Conservation (phyloP, 2,113 vertebrate genomes). For the Tragelaphus imberbis region DNA sequence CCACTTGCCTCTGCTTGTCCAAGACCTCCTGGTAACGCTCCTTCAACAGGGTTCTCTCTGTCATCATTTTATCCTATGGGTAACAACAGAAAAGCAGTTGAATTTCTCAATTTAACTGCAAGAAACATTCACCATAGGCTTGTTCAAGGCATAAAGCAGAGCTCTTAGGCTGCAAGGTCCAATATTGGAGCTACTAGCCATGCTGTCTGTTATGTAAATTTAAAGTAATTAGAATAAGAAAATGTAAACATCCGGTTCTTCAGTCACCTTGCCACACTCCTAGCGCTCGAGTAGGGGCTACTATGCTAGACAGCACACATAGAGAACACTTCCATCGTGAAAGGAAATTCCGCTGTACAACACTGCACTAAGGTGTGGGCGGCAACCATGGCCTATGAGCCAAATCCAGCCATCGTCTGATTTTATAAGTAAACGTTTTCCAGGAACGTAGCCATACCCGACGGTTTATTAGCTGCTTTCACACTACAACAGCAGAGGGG, state of each 20-base stretch:
- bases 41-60: slow-evolving; percentile 80
- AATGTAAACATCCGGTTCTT: neutral
- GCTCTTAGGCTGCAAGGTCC: neutral
- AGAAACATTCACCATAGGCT: neutral
- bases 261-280: neutral
- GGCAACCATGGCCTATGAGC: neutral
- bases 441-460: neutral
- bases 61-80: slow-evolving; percentile 83
- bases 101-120: neutral
- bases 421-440: neutral
- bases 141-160: neutral
- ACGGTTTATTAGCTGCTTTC: neutral
- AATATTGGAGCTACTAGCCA: neutral
- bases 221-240: neutral
- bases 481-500: neutral
- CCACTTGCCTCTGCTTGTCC: slow-evolving; percentile 83
- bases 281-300: neutral
- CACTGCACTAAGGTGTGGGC: neutral
- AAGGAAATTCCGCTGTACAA: neutral
- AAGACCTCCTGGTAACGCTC: slow-evolving; percentile 83
- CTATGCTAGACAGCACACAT: neutral
- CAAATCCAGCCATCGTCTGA: neutral
- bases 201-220: neutral
- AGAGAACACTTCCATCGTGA: neutral
- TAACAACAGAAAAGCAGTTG: neutral